Evolutionary conservation across 2,113 vertebrate species (phyloP), one percentile per base, ranked within the genome.

Genomic region (Polyodon spathula): DNA sequence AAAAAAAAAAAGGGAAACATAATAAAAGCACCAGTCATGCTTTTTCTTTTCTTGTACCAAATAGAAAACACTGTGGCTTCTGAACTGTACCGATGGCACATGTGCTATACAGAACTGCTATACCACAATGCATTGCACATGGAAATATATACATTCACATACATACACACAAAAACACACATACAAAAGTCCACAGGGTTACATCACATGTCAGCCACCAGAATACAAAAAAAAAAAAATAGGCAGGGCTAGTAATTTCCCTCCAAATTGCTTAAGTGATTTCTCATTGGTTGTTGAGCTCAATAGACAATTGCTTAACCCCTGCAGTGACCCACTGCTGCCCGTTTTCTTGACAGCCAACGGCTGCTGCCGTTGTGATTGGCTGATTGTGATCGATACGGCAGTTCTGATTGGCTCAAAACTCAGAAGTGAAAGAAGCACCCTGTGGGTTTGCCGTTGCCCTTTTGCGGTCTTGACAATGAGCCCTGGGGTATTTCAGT

Each of bases 191-290:
- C 70, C 60, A 77, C 64, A 78, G 65, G 70, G 63, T 73, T 72
- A 75, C 71, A 71, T 66, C 71, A 78, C 68, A 77, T 64, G 56
- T 15, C 41, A 10, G 40, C 66, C 59, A 65, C 58, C 77, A 76
- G 61, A 57, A 63, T 55, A 56, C 66, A 71, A 56, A 66, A 39
- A 66, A 63, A 60, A 48, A 63, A 68, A 76, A 65, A 61, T 79
- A 73, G 73, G 67, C 57, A 64, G 70, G 76, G 65, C 72, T 75
- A 51, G 70, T 66, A 54, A 70, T 74, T 79, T 85, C 83, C 84
- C 84, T 77, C 81, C 85, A 83, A 86, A 88, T 84, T 87, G 85
- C 83, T 85, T 86, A 81, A 71, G 81, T 69, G 58, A 72, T 72
- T 76, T 75, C 55, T 72, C 73, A 69, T 73, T 56, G 58, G 51